phyloP scores from a whole-genome alignment of 2,888 invertebrate genomes.

The Argyra leucocephala region DNA sequence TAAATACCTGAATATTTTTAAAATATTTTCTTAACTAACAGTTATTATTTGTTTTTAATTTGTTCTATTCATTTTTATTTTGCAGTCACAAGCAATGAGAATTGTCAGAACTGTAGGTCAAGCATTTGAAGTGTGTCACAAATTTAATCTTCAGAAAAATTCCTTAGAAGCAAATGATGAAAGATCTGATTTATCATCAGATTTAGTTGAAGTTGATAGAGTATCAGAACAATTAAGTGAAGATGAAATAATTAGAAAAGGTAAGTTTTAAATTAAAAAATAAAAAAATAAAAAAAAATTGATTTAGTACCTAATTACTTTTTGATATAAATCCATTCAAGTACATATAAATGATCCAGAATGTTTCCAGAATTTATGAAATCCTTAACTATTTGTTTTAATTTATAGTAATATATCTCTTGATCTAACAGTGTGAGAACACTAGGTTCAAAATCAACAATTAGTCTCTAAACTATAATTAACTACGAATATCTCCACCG shows the following conservation, averaged over 20 bases:
- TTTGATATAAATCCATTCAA: too few species aligned
- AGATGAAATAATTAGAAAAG: constrained; percentile 51
- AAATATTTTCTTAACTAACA: constrained; percentile 9
- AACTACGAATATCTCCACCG: too few species aligned
- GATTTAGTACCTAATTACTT: too few species aligned
- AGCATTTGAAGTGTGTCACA: constrained; percentile 99
- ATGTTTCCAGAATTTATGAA: too few species aligned
- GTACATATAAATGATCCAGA: too few species aligned
- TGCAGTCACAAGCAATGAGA: constrained; percentile 94
- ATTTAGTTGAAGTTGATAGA: constrained; percentile 41
- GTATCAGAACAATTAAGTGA: constrained; percentile 42
- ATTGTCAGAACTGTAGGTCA: constrained; percentile 97
- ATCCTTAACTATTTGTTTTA: too few species aligned
- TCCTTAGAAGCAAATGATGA: constrained; percentile 44
- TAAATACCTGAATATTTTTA: neutral
- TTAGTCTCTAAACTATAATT: too few species aligned
- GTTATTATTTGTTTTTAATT: neutral
- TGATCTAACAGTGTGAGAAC: too few species aligned
- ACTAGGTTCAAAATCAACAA: too few species aligned
- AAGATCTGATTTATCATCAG: constrained; percentile 41
- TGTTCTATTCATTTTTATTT: constrained; percentile 29
- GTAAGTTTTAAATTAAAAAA: constrained; percentile 36
- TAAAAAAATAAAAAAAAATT: neutral
- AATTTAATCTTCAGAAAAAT: constrained; percentile 62
- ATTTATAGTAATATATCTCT: too few species aligned